A percentile compares a stretch with the other conserved stretches of the same genome.
These are phyloP conservation scores for Hippocampus barbouri DNA, from an alignment of 2,113 vertebrate species.

Conservation along the genomic window DNA sequence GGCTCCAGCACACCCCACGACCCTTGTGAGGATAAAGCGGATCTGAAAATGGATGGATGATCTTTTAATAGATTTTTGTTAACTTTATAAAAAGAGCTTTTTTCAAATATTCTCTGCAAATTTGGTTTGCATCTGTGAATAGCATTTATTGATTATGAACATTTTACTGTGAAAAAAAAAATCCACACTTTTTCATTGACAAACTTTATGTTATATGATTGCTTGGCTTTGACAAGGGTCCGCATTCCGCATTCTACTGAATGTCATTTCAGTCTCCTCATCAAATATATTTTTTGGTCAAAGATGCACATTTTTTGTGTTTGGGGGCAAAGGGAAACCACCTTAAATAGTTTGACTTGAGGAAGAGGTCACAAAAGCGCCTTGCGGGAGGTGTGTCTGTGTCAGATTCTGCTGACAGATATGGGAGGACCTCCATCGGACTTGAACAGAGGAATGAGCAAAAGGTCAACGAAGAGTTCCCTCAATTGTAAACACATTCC, in stretches of 20 bases:
- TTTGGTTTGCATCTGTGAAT: too few relatives aligned
- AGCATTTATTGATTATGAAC: too few relatives aligned
- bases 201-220: background rate
- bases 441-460: conserved; percentile 40
- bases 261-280: background rate
- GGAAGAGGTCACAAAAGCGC: conserved; percentile 13
- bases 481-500: conserved; percentile 33
- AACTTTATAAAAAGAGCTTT: too few relatives aligned
- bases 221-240: too few relatives aligned
- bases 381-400: conserved; percentile 1
- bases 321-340: too few relatives aligned
- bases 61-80: too few relatives aligned
- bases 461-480: conserved; percentile 34
- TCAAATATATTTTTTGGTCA: background rate
- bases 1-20: too few relatives aligned
- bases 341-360: conserved; percentile 5
- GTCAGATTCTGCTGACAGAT: conserved; percentile 14
- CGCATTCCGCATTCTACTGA: too few relatives aligned
- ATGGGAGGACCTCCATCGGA: conserved; percentile 17
- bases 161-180: too few relatives aligned
- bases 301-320: background rate
- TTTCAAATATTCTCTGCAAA: too few relatives aligned
- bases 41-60: too few relatives aligned
- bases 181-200: background rate
- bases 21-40: too few relatives aligned